phyloP scores from a whole-genome alignment of 2,888 invertebrate genomes.

The Sylvicola cinctus region DNA sequence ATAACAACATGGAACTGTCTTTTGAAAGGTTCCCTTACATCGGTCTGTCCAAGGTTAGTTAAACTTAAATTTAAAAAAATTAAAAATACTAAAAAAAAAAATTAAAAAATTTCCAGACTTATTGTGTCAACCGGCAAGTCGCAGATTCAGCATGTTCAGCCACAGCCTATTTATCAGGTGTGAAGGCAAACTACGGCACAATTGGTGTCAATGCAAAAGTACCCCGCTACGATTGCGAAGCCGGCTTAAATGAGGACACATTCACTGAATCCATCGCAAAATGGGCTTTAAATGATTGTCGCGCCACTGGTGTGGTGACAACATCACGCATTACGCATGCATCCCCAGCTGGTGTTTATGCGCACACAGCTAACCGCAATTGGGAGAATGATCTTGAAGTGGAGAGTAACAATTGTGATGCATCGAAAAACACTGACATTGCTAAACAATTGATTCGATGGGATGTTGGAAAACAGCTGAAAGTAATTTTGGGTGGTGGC shows the following conservation, averaged over 20 bases:
- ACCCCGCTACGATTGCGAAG: constrained; percentile 34
- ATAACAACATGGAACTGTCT: constrained; percentile 46
- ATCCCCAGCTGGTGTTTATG: neutral
- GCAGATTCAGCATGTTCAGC: constrained; percentile 70
- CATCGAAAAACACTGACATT: neutral
- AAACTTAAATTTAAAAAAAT: no score
- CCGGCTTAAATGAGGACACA: constrained; percentile 29
- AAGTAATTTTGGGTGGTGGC: constrained; percentile 35
- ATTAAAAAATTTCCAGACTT: no score
- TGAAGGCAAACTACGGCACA: constrained; percentile 51
- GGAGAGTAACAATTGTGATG: constrained; percentile 1
- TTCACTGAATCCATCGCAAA: constrained; percentile 45
- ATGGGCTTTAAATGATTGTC: constrained; percentile 44
- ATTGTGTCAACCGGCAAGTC: constrained; percentile 55
- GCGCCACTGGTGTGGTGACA: constrained; percentile 13
- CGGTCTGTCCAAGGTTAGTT: constrained; percentile 58
- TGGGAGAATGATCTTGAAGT: neutral
- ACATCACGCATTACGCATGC: neutral
- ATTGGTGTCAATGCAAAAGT: constrained; percentile 45
- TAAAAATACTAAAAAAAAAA: no score
- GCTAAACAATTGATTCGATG: neutral
- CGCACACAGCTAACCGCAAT: neutral
- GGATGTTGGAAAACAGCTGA: neutral
- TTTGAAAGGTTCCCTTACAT: constrained; percentile 59
- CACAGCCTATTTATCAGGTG: constrained; percentile 58